Evolutionary conservation across 2,113 vertebrate genomes (phyloP).

Genomic region (Myrmecophaga tridactyla): DNA sequence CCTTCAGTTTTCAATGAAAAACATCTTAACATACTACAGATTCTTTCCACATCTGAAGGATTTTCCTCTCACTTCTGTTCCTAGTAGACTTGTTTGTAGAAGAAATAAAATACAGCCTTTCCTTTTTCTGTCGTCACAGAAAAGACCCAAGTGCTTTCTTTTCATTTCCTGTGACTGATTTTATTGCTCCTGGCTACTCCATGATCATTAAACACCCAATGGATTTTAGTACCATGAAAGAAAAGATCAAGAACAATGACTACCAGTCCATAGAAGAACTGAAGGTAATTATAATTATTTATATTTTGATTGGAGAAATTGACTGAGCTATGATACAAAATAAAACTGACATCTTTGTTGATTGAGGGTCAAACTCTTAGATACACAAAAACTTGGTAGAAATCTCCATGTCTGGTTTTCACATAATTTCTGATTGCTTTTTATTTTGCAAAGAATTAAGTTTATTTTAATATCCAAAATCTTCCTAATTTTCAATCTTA

Average conservation of each 20-base stretch:
- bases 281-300: constrained; percentile 81
- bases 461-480: constrained; percentile 21
- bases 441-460: neutral
- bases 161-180: no score
- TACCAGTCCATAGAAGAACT: no score
- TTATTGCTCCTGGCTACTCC: no score
- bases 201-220: no score
- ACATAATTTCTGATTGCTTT: constrained; percentile 52
- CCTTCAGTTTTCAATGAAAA: constrained; percentile 17
- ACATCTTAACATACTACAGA: neutral
- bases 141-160: no score
- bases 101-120: constrained; percentile 62
- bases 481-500: neutral
- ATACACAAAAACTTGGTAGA: constrained; percentile 29
- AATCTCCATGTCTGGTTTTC: constrained; percentile 21
- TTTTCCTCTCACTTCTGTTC: constrained; percentile 70
- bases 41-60: constrained; percentile 20
- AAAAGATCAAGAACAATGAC: no score
- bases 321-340: neutral
- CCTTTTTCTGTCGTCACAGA: constrained; percentile 80
- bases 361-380: neutral
- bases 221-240: no score
- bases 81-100: constrained; percentile 67
- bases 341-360: neutral
- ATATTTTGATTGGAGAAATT: constrained; percentile 40